phyloP scores from a whole-genome alignment of 2,113 vertebrate species.

The Odocoileus hemionus region DNA sequence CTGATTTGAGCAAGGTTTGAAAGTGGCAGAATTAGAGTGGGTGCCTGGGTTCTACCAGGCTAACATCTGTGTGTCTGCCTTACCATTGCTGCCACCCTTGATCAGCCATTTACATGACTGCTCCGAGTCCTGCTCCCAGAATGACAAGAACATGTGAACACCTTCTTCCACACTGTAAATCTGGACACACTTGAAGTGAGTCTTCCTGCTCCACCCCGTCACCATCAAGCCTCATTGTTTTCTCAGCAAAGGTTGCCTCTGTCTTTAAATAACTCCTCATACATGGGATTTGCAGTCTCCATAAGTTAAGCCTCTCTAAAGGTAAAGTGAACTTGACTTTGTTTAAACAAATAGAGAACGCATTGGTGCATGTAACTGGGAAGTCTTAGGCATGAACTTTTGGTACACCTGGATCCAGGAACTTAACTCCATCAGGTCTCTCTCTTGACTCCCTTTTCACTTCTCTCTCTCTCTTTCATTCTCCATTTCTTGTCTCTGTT shows the following conservation, averaged over 20 bases:
- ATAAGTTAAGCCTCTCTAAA: not conserved
- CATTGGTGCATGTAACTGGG: not conserved
- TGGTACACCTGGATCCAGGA: not conserved
- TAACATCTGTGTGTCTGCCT: not conserved
- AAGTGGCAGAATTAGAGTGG: not conserved
- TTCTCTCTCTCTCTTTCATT: not conserved
- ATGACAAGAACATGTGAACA: not conserved
- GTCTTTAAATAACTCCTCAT: not conserved
- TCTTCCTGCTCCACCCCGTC: not conserved
- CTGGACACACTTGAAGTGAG: not conserved
- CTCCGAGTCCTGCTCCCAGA: not conserved
- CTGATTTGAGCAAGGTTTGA: not conserved
- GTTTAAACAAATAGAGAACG: not conserved
- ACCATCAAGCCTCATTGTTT: not conserved
- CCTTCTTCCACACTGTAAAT: not conserved
- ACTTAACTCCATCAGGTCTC: not conserved
- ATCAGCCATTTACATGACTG: not conserved
- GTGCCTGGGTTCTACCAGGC: not conserved
- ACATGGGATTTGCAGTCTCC: not conserved
- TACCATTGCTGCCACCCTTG: accelerated
- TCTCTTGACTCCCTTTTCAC: not conserved
- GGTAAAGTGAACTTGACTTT: not conserved
- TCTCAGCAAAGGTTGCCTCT: not conserved
- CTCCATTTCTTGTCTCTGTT: not conserved
- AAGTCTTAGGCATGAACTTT: not conserved